These are phyloP conservation scores for Drosophila pseudoananassae DNA, from an alignment of 1,140 invertebrate genomes.

Conservation along the genomic window DNA sequence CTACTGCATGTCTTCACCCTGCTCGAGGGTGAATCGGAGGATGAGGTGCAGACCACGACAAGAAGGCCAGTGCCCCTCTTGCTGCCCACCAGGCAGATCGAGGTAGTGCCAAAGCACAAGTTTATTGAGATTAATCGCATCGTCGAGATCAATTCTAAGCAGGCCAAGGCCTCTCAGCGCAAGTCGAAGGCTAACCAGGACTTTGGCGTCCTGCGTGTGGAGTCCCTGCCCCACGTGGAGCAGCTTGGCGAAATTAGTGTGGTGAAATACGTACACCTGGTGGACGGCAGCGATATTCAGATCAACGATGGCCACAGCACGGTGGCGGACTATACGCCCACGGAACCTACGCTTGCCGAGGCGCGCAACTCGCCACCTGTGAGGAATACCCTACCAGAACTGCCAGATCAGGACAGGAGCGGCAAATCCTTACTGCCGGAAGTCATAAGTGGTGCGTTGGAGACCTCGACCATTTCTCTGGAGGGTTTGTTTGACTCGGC, in stretches of 20 bases:
- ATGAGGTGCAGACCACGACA: slow-evolving; percentile 22
- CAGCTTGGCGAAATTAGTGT: slow-evolving; percentile 88
- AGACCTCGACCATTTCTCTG: slow-evolving; percentile 87
- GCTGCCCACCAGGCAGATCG: slow-evolving; percentile 14
- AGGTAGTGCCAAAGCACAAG: slow-evolving; percentile 84
- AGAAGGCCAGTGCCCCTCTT: slow-evolving; percentile 9
- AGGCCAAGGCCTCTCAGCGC: slow-evolving; percentile 85
- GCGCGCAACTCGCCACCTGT: slow-evolving; percentile 46
- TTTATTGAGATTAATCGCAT: slow-evolving; percentile 88
- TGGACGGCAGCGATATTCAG: slow-evolving; percentile 81
- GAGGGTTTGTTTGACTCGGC: slow-evolving; percentile 87
- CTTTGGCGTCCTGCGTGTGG: slow-evolving; percentile 83
- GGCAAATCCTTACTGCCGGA: slow-evolving; percentile 77
- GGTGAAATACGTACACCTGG: slow-evolving; percentile 87
- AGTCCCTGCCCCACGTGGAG: slow-evolving; percentile 86
- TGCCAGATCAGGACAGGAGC: slow-evolving; percentile 39
- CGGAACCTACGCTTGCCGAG: slow-evolving; percentile 45
- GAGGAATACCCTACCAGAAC: slow-evolving; percentile 60
- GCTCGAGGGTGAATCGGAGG: slow-evolving; percentile 69
- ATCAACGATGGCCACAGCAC: slow-evolving; percentile 82
- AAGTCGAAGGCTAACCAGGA: slow-evolving; percentile 86
- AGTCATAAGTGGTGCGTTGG: slow-evolving; percentile 71
- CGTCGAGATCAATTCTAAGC: slow-evolving; percentile 87
- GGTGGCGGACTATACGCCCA: slow-evolving; percentile 79
- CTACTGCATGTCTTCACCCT: slow-evolving; percentile 85